Evolutionary conservation across 1,140 invertebrate species (phyloP).

Genomic region (Centruroides sculpturatus): DNA sequence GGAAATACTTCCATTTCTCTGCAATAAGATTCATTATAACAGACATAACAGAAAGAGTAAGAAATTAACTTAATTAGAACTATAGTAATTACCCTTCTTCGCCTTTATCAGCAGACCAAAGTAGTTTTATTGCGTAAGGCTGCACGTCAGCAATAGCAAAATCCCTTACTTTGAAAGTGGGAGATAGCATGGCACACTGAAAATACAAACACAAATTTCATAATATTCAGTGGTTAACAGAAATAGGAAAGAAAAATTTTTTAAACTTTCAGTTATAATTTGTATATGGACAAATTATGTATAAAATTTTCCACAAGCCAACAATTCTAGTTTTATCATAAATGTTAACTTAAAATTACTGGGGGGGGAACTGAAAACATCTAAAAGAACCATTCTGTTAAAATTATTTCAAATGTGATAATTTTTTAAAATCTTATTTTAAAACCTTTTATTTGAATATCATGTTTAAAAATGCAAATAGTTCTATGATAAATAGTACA

Average conservation of each 20-base stretch:
- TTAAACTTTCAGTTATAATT: not conserved
- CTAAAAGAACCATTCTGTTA: no score
- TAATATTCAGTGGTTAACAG: no score
- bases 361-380: no score
- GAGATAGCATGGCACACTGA: conserved; percentile 83
- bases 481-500: no score
- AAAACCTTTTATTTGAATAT: no score
- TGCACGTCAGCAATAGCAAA: conserved; percentile 87
- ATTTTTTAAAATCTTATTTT: no score
- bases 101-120: conserved; percentile 59
- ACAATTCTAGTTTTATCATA: no score
- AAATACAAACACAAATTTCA: not conserved
- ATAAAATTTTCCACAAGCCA: no score
- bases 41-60: not conserved
- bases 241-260: no score
- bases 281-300: not conserved
- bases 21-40: conserved; percentile 20
- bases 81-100: conserved; percentile 38
- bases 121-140: conserved; percentile 53
- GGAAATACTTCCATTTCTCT: conserved; percentile 68
- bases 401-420: no score
- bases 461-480: no score
- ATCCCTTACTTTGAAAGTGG: conserved; percentile 87
- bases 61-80: not conserved
- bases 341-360: no score